Evolutionary conservation across 1,140 invertebrate genomes (phyloP), one percentile per base, ranked within the genome.

Genomic region (Pollicipes pollicipes): DNA sequence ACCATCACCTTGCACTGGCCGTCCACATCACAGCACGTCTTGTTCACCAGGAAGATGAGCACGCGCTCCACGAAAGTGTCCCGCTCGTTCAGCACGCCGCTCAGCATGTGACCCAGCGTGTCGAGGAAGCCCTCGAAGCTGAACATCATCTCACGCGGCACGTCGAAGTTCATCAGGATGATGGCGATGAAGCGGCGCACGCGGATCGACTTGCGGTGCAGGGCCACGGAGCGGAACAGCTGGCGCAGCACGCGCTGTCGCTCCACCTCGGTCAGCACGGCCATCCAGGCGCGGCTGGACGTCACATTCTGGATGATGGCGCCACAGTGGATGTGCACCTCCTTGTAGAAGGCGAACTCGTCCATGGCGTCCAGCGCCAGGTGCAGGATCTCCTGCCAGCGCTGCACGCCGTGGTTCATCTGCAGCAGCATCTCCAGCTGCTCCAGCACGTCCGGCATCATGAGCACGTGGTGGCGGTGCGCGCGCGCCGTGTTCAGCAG

Each of bases 21-120:
- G 77, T 97, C 93, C 4, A 98, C 94, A 80, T 97, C 93, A 80
- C 95, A 98, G 6, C 95, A 95, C 68, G 98, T 82, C 13, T 92
- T 93, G 81, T 98, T 98, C 8, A 98, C 83, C 73, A 98, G 81
- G 82, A 94, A 97, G 73, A 97, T 94, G 26, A 91, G 92, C 75
- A 97, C 93, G 72, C 94, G 86, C 78, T 95, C 93, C 8, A 97
- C 91, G 80, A 97, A 95, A 64, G 74, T 72, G 31, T 73, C 74
- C 24, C 63, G 63, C 26, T 64, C 63, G 63, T 21, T 27, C 10
- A 64, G 63, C 63, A 64, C 10, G 26, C 63, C 63, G 26, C 63
- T 64, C 63, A 64, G 63, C 63, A 64, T 64, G 26, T 64, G 27
- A 27, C 27, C 6, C 63, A 64, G 63, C 63, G 63, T 64, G 63